Percentiles rank a stretch among this genome's conserved stretches.
These are phyloP conservation scores for Lasioglossum calceatum DNA, from an alignment of 2,888 invertebrate species.

Conservation along the genomic window DNA sequence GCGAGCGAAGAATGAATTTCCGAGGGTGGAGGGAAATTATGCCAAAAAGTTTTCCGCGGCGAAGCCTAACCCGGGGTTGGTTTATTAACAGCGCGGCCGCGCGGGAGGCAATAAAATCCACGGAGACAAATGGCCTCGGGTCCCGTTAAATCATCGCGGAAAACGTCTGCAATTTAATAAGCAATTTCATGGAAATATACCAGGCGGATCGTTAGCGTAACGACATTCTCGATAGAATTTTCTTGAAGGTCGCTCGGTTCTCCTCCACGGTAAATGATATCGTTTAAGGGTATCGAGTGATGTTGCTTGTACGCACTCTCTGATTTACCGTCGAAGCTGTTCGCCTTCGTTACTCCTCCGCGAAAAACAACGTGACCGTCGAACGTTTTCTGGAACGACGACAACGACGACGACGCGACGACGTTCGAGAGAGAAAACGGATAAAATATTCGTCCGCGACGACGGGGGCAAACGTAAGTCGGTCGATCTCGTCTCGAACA, in stretches of 20 bases:
- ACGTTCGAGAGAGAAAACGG: neutral
- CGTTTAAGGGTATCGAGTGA: constrained; percentile 11
- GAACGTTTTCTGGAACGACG: constrained; percentile 34
- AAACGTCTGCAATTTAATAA: constrained; percentile 83
- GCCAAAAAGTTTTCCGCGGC: constrained; percentile 64
- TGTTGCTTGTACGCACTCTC: neutral
- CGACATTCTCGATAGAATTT: constrained; percentile 65
- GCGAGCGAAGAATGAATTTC: neutral
- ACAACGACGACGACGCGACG: constrained; percentile 5
- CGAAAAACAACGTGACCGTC: neutral
- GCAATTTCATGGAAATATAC: constrained; percentile 83
- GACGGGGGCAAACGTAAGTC: constrained; percentile 43
- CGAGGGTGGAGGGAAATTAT: constrained; percentile 57
- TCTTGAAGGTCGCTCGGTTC: constrained; percentile 25
- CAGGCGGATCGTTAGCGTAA: constrained; percentile 73
- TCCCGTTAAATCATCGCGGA: constrained; percentile 81
- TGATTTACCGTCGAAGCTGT: constrained; percentile 2
- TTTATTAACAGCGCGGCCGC: constrained; percentile 71
- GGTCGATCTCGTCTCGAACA: constrained; percentile 41
- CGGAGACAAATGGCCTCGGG: constrained; percentile 80
- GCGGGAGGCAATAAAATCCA: constrained; percentile 76
- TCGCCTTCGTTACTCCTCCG: neutral
- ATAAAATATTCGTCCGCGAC: constrained; percentile 45
- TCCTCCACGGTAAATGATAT: constrained; percentile 7
- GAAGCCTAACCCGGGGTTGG: constrained; percentile 60